Evolutionary conservation across 1,140 invertebrate genomes (phyloP).

Genomic region (Saccostrea echinata): DNA sequence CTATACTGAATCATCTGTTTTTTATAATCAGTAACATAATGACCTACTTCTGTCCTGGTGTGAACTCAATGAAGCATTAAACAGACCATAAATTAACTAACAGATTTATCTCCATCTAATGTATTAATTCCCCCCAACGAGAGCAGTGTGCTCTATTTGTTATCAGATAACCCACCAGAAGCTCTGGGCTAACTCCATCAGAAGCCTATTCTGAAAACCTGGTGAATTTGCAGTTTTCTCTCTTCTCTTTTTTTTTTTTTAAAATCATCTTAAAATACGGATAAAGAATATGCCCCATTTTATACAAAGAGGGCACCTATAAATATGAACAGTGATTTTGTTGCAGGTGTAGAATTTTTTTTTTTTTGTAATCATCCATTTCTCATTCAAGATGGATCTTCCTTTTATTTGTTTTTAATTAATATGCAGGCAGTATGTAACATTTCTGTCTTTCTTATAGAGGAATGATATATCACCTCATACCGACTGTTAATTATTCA

Average conservation of each 20-base stretch:
- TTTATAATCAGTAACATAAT: neutral
- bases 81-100: neutral
- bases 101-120: neutral
- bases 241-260: too few species aligned
- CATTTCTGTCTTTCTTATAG: neutral
- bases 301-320: too few species aligned
- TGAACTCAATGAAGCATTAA: neutral
- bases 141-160: neutral
- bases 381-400: neutral
- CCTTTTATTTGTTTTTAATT: neutral
- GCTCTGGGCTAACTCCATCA: neutral
- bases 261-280: too few species aligned
- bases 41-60: neutral
- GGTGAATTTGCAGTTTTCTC: neutral
- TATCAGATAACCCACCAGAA: neutral
- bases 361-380: too few species aligned
- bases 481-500: neutral
- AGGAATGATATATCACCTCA: neutral
- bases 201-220: neutral
- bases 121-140: neutral
- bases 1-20: neutral
- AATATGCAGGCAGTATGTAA: neutral
- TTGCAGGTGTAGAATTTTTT: neutral
- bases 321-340: neutral
- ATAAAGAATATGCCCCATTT: too few species aligned